phyloP scores from a whole-genome alignment of 2,797 vertebrate species.

The Chrosomus eos region DNA sequence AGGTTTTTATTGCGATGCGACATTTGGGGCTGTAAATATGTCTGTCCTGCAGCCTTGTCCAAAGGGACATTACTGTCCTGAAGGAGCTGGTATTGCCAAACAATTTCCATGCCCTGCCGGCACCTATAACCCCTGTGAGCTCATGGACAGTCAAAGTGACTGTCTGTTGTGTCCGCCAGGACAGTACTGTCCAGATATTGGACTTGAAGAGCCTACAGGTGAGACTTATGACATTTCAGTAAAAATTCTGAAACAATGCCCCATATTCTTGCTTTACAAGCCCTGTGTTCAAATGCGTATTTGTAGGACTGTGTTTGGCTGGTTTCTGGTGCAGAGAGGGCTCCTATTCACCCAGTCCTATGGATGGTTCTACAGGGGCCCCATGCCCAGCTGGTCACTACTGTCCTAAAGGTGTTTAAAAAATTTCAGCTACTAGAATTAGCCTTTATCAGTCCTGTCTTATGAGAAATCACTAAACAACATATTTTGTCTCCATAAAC shows the following conservation, averaged over 20 bases:
- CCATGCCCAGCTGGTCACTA: constrained; percentile 86
- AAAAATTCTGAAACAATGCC: neutral
- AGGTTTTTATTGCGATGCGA: constrained; percentile 89
- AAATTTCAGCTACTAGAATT: neutral
- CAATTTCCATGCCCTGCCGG: constrained; percentile 86
- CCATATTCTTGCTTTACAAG: neutral
- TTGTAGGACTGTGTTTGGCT: constrained; percentile 81
- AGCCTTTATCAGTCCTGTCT: neutral
- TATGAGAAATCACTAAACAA: neutral
- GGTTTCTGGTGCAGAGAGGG: constrained; percentile 88
- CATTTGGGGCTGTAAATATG: constrained; percentile 68
- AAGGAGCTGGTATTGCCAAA: constrained; percentile 78
- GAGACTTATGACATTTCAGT: neutral
- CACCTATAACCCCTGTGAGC: constrained; percentile 80
- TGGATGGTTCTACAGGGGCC: constrained; percentile 77
- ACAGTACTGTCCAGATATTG: constrained; percentile 83
- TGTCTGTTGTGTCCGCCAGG: constrained; percentile 85
- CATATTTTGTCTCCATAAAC: neutral
- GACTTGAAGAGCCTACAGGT: constrained; percentile 86
- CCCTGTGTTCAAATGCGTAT: constrained; percentile 16
- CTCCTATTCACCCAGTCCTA: constrained; percentile 76
- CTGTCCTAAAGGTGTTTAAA: constrained; percentile 81
- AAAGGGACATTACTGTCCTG: constrained; percentile 87
- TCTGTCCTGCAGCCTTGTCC: constrained; percentile 83
- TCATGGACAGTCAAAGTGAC: constrained; percentile 63